These are phyloP conservation scores for Trematomus bernacchii DNA, from an alignment of 2,797 vertebrate species.

Conservation along the genomic window DNA sequence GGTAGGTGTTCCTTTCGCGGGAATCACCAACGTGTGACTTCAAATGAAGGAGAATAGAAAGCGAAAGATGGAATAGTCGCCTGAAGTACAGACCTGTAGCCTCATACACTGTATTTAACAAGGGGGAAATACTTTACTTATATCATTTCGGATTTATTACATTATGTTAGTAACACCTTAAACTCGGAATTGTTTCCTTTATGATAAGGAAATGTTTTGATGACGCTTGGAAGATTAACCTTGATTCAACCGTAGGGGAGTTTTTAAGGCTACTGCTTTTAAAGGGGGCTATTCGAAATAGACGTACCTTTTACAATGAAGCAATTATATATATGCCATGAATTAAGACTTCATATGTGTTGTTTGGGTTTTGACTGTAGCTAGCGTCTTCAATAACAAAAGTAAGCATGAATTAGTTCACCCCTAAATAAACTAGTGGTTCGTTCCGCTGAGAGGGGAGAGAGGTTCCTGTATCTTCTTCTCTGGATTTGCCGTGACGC, in stretches of 20 bases:
- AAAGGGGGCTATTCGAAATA: accelerated
- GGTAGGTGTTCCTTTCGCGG: conserved; percentile 27
- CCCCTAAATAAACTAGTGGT: conserved; percentile 63
- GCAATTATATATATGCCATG: accelerated
- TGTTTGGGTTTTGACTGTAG: accelerated
- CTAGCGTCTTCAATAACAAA: accelerated
- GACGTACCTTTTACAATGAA: accelerated
- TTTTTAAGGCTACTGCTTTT: accelerated
- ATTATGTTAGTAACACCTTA: no score
- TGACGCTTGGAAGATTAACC: conserved; percentile 36
- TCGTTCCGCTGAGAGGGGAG: conserved; percentile 41
- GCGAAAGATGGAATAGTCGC: accelerated
- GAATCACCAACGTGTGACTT: conserved; percentile 57
- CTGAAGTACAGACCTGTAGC: accelerated
- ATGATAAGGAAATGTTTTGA: conserved; percentile 55
- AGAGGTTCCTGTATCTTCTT: conserved; percentile 48
- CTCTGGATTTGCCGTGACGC: conserved; percentile 66
- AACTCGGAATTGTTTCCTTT: not conserved
- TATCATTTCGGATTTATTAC: accelerated
- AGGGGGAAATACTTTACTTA: accelerated
- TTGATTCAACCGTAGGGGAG: conserved; percentile 34
- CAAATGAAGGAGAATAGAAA: conserved; percentile 32
- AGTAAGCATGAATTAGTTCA: accelerated
- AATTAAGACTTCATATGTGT: accelerated
- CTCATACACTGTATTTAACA: not conserved